Conservation (phyloP, 1,140 invertebrate species). For the Zaprionus ghesquierei region DNA sequence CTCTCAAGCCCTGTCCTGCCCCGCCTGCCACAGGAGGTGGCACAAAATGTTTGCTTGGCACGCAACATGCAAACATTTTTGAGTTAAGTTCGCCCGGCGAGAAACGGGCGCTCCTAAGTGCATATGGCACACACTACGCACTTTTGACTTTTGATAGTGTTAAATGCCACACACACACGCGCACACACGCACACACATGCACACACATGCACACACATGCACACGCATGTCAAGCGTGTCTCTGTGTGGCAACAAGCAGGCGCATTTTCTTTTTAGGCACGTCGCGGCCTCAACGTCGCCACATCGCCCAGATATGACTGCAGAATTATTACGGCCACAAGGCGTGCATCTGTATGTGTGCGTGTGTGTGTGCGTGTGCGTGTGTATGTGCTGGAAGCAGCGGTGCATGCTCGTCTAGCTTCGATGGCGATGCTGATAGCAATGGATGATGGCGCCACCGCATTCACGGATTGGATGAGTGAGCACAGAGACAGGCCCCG, state of each 20-base stretch:
- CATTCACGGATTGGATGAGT: neutral
- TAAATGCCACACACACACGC: conserved; percentile 70
- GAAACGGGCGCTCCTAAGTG: conserved; percentile 44
- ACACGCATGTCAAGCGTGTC: conserved; percentile 58
- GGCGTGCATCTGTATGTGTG: conserved; percentile 3
- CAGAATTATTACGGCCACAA: conserved; percentile 62
- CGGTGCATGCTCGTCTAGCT: conserved; percentile 11
- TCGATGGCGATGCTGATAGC: conserved; percentile 17
- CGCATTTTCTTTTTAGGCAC: conserved; percentile 78
- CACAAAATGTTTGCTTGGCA: conserved; percentile 74
- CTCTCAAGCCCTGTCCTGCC: neutral
- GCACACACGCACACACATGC: conserved; percentile 21
- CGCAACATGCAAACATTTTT: conserved; percentile 79
- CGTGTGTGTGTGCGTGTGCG: neutral
- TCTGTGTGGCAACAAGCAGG: conserved; percentile 39
- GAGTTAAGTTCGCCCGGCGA: conserved; percentile 64
- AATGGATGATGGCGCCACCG: conserved; percentile 8
- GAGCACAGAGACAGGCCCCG: neutral
- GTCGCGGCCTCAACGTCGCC: conserved; percentile 59
- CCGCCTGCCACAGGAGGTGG: conserved; percentile 23
- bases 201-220: conserved; percentile 44
- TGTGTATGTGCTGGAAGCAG: neutral
- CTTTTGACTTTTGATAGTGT: conserved; percentile 78
- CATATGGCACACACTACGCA: conserved; percentile 62
- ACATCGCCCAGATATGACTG: conserved; percentile 57